Percentiles rank a stretch among this genome's conserved stretches.
Conservation (phyloP, 2,797 vertebrate genomes). For the Chaenodraco wilsoni region DNA sequence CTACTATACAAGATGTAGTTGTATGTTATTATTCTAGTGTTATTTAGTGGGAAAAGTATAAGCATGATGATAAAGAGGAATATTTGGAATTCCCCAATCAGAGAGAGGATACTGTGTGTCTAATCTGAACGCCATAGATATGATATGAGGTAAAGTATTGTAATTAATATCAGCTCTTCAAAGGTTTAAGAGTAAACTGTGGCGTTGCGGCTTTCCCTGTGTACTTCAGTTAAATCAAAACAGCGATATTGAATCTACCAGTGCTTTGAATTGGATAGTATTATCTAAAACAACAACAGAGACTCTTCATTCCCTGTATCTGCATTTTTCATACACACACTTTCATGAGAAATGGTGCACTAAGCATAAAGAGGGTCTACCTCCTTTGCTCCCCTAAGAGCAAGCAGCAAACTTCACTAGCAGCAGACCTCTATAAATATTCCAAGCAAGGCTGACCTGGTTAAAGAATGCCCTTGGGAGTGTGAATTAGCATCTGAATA, state of each 20-base stretch:
- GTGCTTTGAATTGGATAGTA: constrained; percentile 34
- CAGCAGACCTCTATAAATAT: constrained; percentile 84
- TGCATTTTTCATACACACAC: constrained; percentile 57
- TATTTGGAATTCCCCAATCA: not conserved
- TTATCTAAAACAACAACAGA: constrained; percentile 48
- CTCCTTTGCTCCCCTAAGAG: constrained; percentile 69
- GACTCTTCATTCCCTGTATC: constrained; percentile 29
- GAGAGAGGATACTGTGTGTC: not conserved
- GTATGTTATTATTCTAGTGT: not conserved
- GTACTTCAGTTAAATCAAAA: constrained; percentile 31
- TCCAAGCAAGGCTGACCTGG: constrained; percentile 86
- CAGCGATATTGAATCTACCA: constrained; percentile 26
- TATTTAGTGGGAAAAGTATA: not conserved
- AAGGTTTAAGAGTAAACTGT: constrained; percentile 22
- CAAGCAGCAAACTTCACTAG: constrained; percentile 73
- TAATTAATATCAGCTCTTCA: not conserved
- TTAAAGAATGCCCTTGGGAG: constrained; percentile 83
- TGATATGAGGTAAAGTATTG: not conserved
- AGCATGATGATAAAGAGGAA: not conserved
- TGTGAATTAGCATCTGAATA: constrained; percentile 86
- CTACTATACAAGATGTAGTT: not conserved
- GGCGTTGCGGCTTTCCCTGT: constrained; percentile 27
- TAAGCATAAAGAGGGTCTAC: constrained; percentile 73
- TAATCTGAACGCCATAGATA: constrained; percentile 12
- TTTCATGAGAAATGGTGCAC: constrained; percentile 59